phyloP scores from a whole-genome alignment of 1,140 invertebrate genomes.

The Tachypleus tridentatus region DNA sequence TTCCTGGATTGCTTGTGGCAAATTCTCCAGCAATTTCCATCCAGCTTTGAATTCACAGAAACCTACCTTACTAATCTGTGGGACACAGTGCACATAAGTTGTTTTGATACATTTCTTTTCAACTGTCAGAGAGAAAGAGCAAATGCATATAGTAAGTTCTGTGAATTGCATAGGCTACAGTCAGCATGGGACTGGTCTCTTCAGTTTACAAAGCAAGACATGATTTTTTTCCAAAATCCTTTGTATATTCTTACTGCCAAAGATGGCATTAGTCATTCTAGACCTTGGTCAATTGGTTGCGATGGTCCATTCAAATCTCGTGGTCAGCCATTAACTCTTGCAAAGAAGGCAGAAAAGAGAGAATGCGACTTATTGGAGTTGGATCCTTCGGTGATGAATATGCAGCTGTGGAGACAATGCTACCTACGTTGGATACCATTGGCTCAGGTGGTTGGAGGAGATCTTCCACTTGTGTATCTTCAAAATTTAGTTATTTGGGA shows the following conservation, averaged over 20 bases:
- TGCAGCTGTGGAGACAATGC: slow-evolving; percentile 77
- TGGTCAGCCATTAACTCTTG: neutral
- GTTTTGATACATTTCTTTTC: slow-evolving; percentile 87
- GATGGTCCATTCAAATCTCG: neutral
- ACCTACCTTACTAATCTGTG: slow-evolving; percentile 81
- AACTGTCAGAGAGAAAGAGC: slow-evolving; percentile 44
- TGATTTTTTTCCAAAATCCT: slow-evolving; percentile 63
- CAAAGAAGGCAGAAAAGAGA: neutral
- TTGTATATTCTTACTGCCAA: slow-evolving; percentile 41
- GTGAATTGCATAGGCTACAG: slow-evolving; percentile 35
- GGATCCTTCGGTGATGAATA: slow-evolving; percentile 24
- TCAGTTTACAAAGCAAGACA: slow-evolving; percentile 59
- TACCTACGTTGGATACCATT: slow-evolving; percentile 77
- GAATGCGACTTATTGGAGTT: slow-evolving; percentile 24
- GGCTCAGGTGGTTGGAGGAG: slow-evolving; percentile 64
- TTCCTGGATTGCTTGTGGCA: slow-evolving; percentile 93
- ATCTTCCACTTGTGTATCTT: slow-evolving; percentile 50
- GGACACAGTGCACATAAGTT: slow-evolving; percentile 71
- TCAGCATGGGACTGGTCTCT: slow-evolving; percentile 75
- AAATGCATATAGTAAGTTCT: slow-evolving; percentile 12
- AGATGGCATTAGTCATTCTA: neutral
- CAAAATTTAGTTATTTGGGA: slow-evolving; percentile 34
- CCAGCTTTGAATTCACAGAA: slow-evolving; percentile 81
- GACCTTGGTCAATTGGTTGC: neutral
- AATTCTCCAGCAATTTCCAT: slow-evolving; percentile 70